phyloP scores from a whole-genome alignment of 2,113 vertebrate species.

The Microcebus ravelobensis region DNA sequence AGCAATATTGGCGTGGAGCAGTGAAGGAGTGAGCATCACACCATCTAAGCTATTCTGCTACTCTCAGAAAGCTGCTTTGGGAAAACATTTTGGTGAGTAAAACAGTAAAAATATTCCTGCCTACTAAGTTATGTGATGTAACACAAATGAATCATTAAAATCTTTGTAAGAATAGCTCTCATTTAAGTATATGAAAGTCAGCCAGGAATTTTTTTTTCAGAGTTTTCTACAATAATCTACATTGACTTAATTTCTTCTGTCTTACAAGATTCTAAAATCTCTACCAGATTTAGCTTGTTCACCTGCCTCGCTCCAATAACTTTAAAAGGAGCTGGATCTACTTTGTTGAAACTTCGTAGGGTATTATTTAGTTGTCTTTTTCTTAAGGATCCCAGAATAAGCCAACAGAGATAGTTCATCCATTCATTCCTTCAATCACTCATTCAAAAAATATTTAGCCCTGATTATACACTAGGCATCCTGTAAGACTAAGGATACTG shows the following conservation, averaged over 20 bases:
- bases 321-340: slow-evolving; percentile 8
- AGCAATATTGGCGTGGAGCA: background rate
- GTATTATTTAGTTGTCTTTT: background rate
- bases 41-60: background rate
- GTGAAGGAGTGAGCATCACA: background rate
- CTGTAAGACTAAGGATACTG: background rate
- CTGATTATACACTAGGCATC: background rate
- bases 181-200: slow-evolving; percentile 29
- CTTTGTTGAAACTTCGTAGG: background rate
- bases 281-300: slow-evolving; percentile 32
- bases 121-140: background rate
- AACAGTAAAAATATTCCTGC: background rate
- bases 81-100: slow-evolving; percentile 38
- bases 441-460: background rate
- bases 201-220: slow-evolving; percentile 6
- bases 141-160: slow-evolving; percentile 55
- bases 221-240: background rate
- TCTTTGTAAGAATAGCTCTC: slow-evolving; percentile 13
- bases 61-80: background rate
- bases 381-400: background rate
- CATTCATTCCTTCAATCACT: background rate
- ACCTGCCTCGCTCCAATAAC: background rate
- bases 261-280: background rate
- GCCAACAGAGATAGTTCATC: background rate
- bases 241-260: background rate